These are phyloP conservation scores for Priapulus caudatus DNA, from an alignment of 2,888 invertebrate genomes.

Conservation along the genomic window DNA sequence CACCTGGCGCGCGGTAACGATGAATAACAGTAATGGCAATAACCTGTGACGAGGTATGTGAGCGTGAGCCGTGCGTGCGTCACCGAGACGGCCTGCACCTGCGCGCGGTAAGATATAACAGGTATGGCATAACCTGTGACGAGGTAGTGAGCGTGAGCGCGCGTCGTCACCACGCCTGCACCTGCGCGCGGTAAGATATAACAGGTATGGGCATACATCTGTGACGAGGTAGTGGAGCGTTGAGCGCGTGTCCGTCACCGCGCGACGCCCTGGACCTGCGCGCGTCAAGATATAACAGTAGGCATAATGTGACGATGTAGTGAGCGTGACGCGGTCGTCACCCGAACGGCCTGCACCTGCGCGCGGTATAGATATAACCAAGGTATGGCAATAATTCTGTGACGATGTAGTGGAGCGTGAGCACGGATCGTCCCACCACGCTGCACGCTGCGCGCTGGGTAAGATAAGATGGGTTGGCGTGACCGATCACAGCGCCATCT, in stretches of 20 bases:
- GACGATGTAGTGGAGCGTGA: slow-evolving; percentile 82
- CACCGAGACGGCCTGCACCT: slow-evolving; percentile 92
- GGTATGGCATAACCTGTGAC: slow-evolving; percentile 88
- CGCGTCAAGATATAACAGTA: no score
- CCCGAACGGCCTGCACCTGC: slow-evolving; percentile 94
- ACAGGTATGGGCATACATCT: slow-evolving; percentile 81
- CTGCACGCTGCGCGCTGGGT: no score
- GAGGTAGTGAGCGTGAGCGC: slow-evolving; percentile 83
- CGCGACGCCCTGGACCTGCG: no score
- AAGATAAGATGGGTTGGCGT: no score
- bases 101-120: no score
- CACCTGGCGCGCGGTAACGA: no score
- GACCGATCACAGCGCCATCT: no score
- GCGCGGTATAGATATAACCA: no score
- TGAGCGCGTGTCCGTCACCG: slow-evolving; percentile 76
- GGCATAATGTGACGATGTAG: slow-evolving; percentile 84
- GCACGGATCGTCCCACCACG: slow-evolving; percentile 86
- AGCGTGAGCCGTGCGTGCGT: slow-evolving; percentile 81
- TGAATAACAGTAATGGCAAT: no score
- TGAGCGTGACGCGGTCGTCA: slow-evolving; percentile 81
- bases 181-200: no score
- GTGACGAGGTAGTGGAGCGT: slow-evolving; percentile 89
- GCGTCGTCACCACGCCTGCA: slow-evolving; percentile 81
- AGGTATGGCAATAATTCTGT: slow-evolving; percentile 92
- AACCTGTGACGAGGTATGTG: slow-evolving; percentile 84